Base-by-base conservation (phyloP, 2,888 invertebrate species). In the Galeruca laticollis region DNA sequence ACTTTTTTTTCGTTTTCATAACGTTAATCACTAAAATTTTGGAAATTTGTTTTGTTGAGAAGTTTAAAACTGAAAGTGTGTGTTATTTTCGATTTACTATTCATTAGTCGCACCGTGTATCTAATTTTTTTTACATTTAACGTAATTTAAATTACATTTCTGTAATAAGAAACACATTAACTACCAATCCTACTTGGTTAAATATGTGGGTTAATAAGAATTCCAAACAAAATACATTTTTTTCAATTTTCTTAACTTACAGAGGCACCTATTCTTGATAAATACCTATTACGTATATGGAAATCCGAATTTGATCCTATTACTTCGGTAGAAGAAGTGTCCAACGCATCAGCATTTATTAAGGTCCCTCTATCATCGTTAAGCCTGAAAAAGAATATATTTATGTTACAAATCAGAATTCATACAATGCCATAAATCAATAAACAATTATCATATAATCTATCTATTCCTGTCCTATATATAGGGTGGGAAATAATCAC, bases 241-340 rank as follows among this genome's bases (percentile, higher is more conserved):
- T 63, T 40, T 60, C 37, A 60, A 33, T 35, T 11, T 62, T 2
- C 21, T 54, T 40, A 68, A 84, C 85, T 87, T 87, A 89, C 89
- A 82, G 86, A 86, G 71, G 89, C 89, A 75, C 90, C 90, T 69
- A 90, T 88, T 74, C 89, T 85, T 68, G 88, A 87, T 68, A 90
- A 84, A 80, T 90, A 90, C 76, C 90, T 86, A 83, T 90, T 90
- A 74, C 90, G 86, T 77, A 90, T 89, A 73, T 87, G 87, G 78
- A 88, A 88, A 75, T 89, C 89, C 31, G 89, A 88, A 72, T 87
- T 87, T 0, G 88, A 86, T 71, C 87, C 87, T 47, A 87, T 77
- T 20, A 74, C 70, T 49, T 79, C 80, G 64, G 52, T 68, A 0
- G 70, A 61, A n/a, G 71, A 65, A 26, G 13, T 35, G 11, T 54